Percentiles rank a stretch among this genome's conserved stretches.
These are phyloP conservation scores for Zophobas morio DNA, from an alignment of 1,140 invertebrate genomes.

Conservation along the genomic window DNA sequence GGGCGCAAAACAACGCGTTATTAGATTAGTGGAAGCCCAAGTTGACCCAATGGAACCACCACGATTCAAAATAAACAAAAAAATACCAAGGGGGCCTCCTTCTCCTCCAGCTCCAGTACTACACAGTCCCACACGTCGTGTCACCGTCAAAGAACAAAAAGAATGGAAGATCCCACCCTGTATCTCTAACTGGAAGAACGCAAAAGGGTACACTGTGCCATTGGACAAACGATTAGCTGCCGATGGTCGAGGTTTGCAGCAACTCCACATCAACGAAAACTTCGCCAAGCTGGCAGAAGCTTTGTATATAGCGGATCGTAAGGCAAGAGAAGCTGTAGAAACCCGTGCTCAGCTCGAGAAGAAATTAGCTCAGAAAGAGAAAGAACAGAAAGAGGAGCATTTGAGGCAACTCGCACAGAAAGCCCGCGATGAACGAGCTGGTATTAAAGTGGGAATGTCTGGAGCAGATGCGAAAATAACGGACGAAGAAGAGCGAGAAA, in stretches of 20 bases:
- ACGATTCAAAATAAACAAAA: constrained; percentile 96
- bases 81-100: constrained; percentile 97
- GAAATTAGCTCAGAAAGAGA: constrained; percentile 97
- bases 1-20: constrained; percentile 97
- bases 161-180: constrained; percentile 99
- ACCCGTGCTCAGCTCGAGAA: constrained; percentile 96
- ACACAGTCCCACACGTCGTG: constrained; percentile 97
- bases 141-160: constrained; percentile 98
- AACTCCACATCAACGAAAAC: constrained; percentile 98
- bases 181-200: constrained; percentile 99
- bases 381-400: constrained; percentile 98
- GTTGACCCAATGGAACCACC: constrained; percentile 99
- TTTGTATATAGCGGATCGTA: constrained; percentile 97
- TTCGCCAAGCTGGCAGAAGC: constrained; percentile 99
- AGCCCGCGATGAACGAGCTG: constrained; percentile 95
- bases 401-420: constrained; percentile 93
- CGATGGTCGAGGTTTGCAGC: constrained; percentile 97
- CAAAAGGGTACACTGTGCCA: constrained; percentile 98
- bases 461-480: constrained; percentile 62
- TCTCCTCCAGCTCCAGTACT: constrained; percentile 97
- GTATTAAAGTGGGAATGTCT: constrained; percentile 73
- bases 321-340: constrained; percentile 97
- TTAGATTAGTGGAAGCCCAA: constrained; percentile 96
- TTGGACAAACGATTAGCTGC: constrained; percentile 98
- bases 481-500: constrained; percentile 84